Base-by-base conservation (phyloP, 2,797 vertebrate species). In the Anableps anableps region DNA sequence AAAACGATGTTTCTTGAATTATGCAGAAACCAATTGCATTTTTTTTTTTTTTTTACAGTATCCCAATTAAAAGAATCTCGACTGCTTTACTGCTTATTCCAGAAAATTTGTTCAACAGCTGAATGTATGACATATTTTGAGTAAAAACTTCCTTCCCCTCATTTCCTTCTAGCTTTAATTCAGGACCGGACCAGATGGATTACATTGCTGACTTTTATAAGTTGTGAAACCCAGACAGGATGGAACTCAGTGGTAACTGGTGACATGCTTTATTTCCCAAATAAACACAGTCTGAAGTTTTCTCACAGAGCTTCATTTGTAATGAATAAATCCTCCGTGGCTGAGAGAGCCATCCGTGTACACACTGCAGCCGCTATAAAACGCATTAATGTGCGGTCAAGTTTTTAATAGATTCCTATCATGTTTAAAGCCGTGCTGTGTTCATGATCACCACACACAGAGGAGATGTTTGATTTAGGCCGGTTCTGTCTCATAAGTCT, bases 221-320 rank as follows among this genome's bases (percentile, higher is more conserved):
- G 73, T 80, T 45, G 2, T 80, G 50, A 82, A 82, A 82, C 79
- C 53, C 77, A 68, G 82, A 53, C 66, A 14, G 19, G 77, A 85
- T 82, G 41, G 85, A 76, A 66, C 70, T 36, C 41, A 5, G 64
- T 82, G 80, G 89, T 84, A 38, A 89, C 86, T 81, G 74, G 43
- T 29, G 51, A 71, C 83, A 41, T 8, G 72, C 79, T 91, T 84
- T 79, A 77, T 88, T 78, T 87, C 58, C 58, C 72, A 81, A 93
- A 92, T 92, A 93, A 94, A 94, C 80, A n/a, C 1, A 8, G n/a
- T 85, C 84, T 11, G 79, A 84, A 76, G 85, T 36, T 83, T 88
- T 90, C 83, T 89, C 86, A 79, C 85, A 72, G 72, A 51, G 4
- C 77, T 70, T 83, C 47, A 70, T 36, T 9, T 88, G 88, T 89